phyloP scores from a whole-genome alignment of 2,113 vertebrate species.

The Smithornis capensis region DNA sequence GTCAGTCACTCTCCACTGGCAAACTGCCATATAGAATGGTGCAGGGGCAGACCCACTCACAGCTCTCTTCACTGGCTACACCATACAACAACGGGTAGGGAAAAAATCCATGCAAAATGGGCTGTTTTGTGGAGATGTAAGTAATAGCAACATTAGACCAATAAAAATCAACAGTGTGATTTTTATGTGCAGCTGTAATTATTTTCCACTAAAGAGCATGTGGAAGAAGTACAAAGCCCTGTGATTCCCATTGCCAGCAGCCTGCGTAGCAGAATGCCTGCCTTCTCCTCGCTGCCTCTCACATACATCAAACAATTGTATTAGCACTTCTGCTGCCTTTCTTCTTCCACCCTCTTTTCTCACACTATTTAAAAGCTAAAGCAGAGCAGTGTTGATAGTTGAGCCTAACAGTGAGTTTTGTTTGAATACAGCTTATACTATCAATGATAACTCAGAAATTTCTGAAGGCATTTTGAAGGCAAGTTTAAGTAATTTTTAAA shows the following conservation, averaged over 20 bases:
- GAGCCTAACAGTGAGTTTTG: conserved; percentile 25
- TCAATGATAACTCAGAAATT: conserved; percentile 11
- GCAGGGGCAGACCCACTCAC: neutral
- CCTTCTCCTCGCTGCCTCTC: neutral
- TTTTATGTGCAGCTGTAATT: conserved; percentile 37
- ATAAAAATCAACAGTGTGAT: neutral
- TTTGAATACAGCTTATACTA: conserved; percentile 30
- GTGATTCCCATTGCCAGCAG: neutral
- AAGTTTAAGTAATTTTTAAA: neutral
- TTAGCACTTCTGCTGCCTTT: conserved; percentile 49
- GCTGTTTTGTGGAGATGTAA: neutral
- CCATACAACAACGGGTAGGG: rapidly evolving
- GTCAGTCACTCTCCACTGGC: conserved; percentile 24
- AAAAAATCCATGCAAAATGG: neutral
- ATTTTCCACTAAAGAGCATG: neutral
- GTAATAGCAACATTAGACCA: conserved; percentile 9
- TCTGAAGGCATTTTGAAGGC: neutral
- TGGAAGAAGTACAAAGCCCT: neutral
- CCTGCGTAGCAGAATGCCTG: neutral
- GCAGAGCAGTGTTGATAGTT: conserved; percentile 19
- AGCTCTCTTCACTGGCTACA: neutral
- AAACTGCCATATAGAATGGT: neutral
- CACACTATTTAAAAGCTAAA: conserved; percentile 26
- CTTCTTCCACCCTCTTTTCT: conserved; percentile 15
- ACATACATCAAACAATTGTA: conserved; percentile 2